Base-by-base conservation (phyloP, 1,140 invertebrate genomes). In the Druon quercuslanigerum region DNA sequence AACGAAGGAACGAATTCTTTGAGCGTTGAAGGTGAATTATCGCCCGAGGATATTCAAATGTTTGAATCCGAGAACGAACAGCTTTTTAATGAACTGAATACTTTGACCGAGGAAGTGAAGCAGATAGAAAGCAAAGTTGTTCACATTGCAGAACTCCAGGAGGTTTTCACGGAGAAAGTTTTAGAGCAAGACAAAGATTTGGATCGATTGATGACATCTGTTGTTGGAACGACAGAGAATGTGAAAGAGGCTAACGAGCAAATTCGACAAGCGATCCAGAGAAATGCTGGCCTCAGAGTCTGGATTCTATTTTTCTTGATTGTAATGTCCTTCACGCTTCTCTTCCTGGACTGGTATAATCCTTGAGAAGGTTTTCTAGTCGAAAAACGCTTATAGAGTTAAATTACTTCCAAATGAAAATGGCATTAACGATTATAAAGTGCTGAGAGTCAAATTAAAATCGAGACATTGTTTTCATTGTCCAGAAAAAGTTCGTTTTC, bases 301-400 rank as follows among this genome's bases (percentile, higher is more conserved):
- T 99, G 96, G 93, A 95, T 99, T 78, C 91, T 99, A 51, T 99
- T 99, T 89, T 99, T 99, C 87, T 92, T 99, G 51, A 91, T 99
- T 76, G 97, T 99, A 51, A 96, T 99, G 94, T 98, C 98, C 50
- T 98, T 99, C 89, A 96, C 97, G 3, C 91, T 99, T 56, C 92
- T 99, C 17, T 99, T 99, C 90, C 93, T 99, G 52, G 98, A 99
- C 92, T 99, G 98, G 98, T 99, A 99, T 88, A 99, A 99, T 93
- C 96, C 97, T 86, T 98, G 94, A 95, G 89, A 73, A 8, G 5
- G 16, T 19, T 46, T 46, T 46, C 40, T 46, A 1, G 7, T 11
- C 9, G 40, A 8, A 46, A 11, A 46, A 46, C 40, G 7, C 40
- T 11, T 46, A 8, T 9, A 46, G 7, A 46, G 40, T 46, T 33